phyloP scores from a whole-genome alignment of 2,888 invertebrate species.

The Myopa tessellatipennis region DNA sequence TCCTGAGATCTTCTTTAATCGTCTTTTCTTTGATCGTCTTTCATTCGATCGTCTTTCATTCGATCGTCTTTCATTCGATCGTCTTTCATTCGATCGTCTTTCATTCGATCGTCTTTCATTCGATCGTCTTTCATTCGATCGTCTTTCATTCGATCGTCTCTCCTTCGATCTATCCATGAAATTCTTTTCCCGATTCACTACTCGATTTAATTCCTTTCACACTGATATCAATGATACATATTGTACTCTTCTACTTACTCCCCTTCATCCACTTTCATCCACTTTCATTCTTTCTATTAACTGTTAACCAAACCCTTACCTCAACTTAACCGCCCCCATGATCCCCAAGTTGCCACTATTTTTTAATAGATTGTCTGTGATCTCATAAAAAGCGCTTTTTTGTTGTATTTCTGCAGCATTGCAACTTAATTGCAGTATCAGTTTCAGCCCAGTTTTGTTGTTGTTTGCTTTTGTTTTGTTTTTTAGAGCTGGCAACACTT shows the following conservation, averaged over 20 bases:
- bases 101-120: neutral
- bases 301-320: no score
- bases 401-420: slow-evolving; percentile 1
- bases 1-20: neutral
- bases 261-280: no score
- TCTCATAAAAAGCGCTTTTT: slow-evolving; percentile 6
- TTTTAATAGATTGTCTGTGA: neutral
- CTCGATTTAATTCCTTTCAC: no score
- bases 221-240: no score
- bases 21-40: neutral
- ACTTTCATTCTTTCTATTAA: no score
- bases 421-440: slow-evolving; percentile 25
- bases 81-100: neutral
- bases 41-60: neutral
- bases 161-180: neutral
- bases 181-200: no score
- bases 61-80: neutral
- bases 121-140: neutral
- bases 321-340: neutral
- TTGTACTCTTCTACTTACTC: no score
- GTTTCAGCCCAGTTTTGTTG: neutral
- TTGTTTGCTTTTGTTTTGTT: no score
- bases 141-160: neutral
- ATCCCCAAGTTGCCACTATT: neutral
- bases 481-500: neutral